Evolutionary conservation across 37 sponge, comb jelly and placozoan species (phyloP).

Genomic region (Halisarca cf. caerulea): DNA sequence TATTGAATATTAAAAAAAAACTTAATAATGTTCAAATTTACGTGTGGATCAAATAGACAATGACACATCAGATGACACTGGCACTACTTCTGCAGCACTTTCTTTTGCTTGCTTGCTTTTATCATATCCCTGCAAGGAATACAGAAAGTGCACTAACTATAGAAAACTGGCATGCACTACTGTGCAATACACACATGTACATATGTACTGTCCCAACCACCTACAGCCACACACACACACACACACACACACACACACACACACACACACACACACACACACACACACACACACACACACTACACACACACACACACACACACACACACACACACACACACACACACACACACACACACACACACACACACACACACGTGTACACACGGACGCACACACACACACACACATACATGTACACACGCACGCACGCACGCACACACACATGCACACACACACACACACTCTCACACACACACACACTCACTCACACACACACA

Average conservation of each 20-base stretch:
- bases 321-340: background rate
- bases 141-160: background rate
- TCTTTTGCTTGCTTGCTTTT: slow-evolving; percentile 16
- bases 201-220: background rate
- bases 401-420: slow-evolving; percentile 11
- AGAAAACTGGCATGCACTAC: background rate
- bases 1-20: too few relatives aligned
- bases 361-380: background rate
- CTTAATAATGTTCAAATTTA: too few relatives aligned
- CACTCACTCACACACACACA: background rate
- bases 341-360: background rate
- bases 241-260: background rate
- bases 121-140: slow-evolving; percentile 36
- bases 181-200: background rate
- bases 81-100: too few relatives aligned
- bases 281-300: slow-evolving; percentile 25
- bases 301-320: slow-evolving; percentile 23
- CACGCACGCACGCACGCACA: slow-evolving; percentile 13
- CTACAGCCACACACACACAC: background rate
- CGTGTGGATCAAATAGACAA: too few relatives aligned
- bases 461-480: background rate
- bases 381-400: background rate
- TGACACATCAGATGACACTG: too few relatives aligned
- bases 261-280: slow-evolving; percentile 25
- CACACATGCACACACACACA: background rate